Evolutionary conservation across 2,113 vertebrate genomes (phyloP).

Genomic region (Sceloporus tristichus): DNA sequence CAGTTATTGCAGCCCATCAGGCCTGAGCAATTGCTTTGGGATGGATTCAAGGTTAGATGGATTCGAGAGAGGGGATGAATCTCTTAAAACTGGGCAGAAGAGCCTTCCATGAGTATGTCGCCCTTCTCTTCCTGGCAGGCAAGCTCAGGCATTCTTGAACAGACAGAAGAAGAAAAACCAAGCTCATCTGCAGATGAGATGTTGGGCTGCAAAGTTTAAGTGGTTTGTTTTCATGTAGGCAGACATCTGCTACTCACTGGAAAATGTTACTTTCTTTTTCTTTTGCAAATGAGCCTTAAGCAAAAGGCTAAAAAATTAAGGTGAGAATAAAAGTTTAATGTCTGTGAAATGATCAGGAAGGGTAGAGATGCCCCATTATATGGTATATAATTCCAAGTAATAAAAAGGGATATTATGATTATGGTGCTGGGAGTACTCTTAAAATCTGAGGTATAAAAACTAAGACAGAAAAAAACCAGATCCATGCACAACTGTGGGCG

Average conservation of each 20-base stretch:
- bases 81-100: too few relatives aligned
- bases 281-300: constrained; percentile 58
- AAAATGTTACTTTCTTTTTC: constrained; percentile 30
- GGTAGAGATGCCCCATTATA: constrained; percentile 37
- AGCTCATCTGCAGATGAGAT: constrained; percentile 36
- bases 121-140: too few relatives aligned
- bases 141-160: too few relatives aligned
- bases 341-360: constrained; percentile 58
- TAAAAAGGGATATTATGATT: constrained; percentile 31
- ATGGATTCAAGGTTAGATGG: too few relatives aligned
- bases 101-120: too few relatives aligned
- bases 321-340: constrained; percentile 58
- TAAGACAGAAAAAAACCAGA: constrained; percentile 22
- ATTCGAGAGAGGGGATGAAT: too few relatives aligned
- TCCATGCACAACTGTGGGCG: too few relatives aligned
- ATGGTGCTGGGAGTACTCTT: not conserved
- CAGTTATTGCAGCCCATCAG: too few relatives aligned
- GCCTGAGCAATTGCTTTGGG: too few relatives aligned
- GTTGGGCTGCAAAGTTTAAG: constrained; percentile 41
- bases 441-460: constrained; percentile 10
- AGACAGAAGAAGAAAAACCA: constrained; percentile 2
- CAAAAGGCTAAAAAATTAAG: constrained; percentile 56
- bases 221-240: constrained; percentile 24
- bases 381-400: constrained; percentile 46
- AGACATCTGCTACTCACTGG: constrained; percentile 51